Conservation (phyloP, 2,888 invertebrate species). For the Drosophila barbarae region DNA sequence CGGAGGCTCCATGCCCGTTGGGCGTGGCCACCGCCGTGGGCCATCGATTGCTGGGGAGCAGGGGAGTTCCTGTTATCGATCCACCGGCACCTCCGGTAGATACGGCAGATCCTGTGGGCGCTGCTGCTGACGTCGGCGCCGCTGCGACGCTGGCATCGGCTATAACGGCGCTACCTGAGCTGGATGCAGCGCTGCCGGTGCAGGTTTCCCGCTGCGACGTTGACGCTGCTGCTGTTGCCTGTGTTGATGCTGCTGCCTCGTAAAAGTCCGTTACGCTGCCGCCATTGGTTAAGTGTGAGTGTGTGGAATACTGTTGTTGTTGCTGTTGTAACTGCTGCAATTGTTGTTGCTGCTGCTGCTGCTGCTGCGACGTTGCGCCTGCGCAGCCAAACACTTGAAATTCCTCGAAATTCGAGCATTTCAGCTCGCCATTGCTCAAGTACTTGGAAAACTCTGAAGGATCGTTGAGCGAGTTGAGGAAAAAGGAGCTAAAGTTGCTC, state of each 20-base stretch:
- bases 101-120: constrained; percentile 8
- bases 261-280: constrained; percentile 48
- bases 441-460: constrained; percentile 80
- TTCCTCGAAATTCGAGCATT: constrained; percentile 78
- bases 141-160: constrained; percentile 18
- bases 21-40: constrained; percentile 69
- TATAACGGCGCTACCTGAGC: constrained; percentile 37
- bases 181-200: constrained; percentile 8
- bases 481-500: constrained; percentile 80
- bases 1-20: constrained; percentile 49
- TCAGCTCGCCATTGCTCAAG: constrained; percentile 79
- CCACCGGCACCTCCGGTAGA: constrained; percentile 16
- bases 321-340: constrained; percentile 38
- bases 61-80: constrained; percentile 15
- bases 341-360: constrained; percentile 50
- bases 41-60: constrained; percentile 63
- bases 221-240: constrained; percentile 24
- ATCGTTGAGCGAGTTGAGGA: constrained; percentile 79
- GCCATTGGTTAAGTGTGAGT: constrained; percentile 57
- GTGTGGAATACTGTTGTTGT: constrained; percentile 64
- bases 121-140: constrained; percentile 24
- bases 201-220: constrained; percentile 32
- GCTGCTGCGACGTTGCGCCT: constrained; percentile 45
- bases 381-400: constrained; percentile 76
- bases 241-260: constrained; percentile 41